These are phyloP conservation scores for Crax fasciolata DNA, from an alignment of 2,797 vertebrate genomes.

Conservation along the genomic window DNA sequence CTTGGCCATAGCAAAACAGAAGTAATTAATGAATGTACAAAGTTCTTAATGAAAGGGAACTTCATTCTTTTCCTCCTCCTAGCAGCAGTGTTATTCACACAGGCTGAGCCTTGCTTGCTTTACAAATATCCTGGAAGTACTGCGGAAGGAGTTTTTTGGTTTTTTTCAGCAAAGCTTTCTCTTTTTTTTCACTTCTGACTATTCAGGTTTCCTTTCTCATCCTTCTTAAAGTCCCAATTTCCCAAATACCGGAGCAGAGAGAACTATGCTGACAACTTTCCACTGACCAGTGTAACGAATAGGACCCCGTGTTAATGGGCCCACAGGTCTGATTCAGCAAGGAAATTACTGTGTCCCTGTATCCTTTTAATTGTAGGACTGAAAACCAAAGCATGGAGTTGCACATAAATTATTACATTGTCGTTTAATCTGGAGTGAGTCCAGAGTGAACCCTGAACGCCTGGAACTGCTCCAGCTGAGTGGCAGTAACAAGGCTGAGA, in stretches of 20 bases:
- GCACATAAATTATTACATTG: constrained; percentile 23
- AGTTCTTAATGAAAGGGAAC: not conserved
- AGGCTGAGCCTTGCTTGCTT: accelerated
- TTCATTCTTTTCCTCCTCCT: not conserved
- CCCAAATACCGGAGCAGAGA: not conserved
- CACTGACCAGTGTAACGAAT: not conserved
- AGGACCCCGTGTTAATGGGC: not conserved
- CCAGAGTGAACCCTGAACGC: constrained; percentile 37
- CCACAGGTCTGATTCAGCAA: constrained; percentile 14
- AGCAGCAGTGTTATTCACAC: not conserved
- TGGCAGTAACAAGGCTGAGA: constrained; percentile 20
- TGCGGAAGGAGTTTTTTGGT: not conserved
- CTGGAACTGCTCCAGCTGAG: constrained; percentile 28
- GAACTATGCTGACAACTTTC: not conserved
- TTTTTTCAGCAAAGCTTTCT: not conserved
- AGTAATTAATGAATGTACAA: not conserved
- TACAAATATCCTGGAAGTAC: not conserved
- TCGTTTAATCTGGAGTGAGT: constrained; percentile 60
- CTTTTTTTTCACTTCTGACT: not conserved
- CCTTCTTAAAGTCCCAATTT: not conserved
- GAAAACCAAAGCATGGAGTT: constrained; percentile 37
- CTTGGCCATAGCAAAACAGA: not conserved
- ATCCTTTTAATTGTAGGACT: constrained; percentile 48
- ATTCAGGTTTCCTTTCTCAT: not conserved
- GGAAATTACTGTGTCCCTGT: constrained; percentile 24